Conservation (phyloP, 2,888 invertebrate species). For the Ametastegia equiseti region DNA sequence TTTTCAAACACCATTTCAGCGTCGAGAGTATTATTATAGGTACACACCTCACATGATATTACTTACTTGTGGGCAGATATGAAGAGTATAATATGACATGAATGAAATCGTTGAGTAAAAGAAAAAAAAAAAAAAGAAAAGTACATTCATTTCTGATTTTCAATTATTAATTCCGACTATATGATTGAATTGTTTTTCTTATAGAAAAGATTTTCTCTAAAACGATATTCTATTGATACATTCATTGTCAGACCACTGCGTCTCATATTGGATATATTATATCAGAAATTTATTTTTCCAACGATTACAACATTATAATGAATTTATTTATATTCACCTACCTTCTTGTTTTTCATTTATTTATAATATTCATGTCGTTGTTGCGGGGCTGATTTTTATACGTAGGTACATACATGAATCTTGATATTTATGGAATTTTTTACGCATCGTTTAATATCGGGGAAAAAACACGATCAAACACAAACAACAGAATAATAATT, state of each 20-base stretch:
- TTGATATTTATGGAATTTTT: not conserved
- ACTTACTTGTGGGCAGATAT: not conserved
- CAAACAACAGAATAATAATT: no score
- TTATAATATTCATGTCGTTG: not conserved
- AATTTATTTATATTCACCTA: conserved; percentile 28
- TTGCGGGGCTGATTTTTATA: not conserved
- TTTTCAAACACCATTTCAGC: conserved; percentile 35
- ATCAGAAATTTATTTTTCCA: not conserved
- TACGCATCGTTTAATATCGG: not conserved
- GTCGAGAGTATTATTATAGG: no score
- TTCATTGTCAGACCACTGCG: not conserved
- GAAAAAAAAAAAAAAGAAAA: not conserved
- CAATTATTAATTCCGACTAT: no score
- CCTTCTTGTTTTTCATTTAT: not conserved
- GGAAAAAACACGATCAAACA: no score
- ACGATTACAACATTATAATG: not conserved
- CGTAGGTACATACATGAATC: not conserved
- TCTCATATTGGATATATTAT: not conserved
- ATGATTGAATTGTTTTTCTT: not conserved
- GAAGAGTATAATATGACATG: not conserved
- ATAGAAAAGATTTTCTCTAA: not conserved
- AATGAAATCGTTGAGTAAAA: not conserved
- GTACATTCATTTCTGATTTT: not conserved
- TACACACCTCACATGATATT: not conserved
- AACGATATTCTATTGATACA: not conserved